These are phyloP conservation scores for Bombus breviceps DNA, from an alignment of 1,140 invertebrate species.

Conservation along the genomic window DNA sequence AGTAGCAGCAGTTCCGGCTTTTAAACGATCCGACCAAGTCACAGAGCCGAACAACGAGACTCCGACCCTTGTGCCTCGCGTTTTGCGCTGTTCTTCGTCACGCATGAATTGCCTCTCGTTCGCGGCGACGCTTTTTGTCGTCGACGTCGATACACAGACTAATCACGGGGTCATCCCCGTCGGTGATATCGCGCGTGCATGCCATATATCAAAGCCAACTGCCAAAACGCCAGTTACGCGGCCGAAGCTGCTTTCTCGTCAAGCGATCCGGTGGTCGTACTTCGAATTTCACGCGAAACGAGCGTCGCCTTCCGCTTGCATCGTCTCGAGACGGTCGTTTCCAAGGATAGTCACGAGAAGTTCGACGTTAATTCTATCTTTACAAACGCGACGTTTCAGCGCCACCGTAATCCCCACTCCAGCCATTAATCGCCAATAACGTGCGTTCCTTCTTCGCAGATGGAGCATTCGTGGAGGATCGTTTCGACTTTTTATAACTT, in stretches of 20 bases:
- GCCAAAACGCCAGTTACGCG: slow-evolving; percentile 68
- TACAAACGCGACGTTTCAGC: too few species aligned
- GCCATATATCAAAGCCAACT: slow-evolving; percentile 68
- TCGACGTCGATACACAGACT: slow-evolving; percentile 17
- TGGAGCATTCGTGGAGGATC: too few species aligned
- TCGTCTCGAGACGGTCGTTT: too few species aligned
- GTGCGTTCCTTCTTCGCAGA: too few species aligned
- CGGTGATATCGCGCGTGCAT: slow-evolving; percentile 36
- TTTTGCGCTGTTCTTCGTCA: slow-evolving; percentile 31
- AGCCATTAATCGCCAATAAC: too few species aligned
- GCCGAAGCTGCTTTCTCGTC: not conserved
- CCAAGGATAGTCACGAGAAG: too few species aligned
- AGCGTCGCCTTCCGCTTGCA: too few species aligned
- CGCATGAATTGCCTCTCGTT: not conserved
- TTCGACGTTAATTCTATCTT: too few species aligned
- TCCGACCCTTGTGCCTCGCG: slow-evolving; percentile 41
- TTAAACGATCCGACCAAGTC: not conserved
- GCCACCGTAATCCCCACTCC: too few species aligned
- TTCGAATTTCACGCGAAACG: too few species aligned
- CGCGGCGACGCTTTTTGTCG: not conserved
- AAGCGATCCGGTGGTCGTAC: too few species aligned
- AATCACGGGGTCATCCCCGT: not conserved
- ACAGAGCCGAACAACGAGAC: not conserved
- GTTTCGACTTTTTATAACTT: too few species aligned
- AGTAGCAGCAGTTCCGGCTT: not conserved